These are phyloP conservation scores for Caenorhabditis angaria DNA, from an alignment of 2,888 invertebrate genomes.

Conservation along the genomic window DNA sequence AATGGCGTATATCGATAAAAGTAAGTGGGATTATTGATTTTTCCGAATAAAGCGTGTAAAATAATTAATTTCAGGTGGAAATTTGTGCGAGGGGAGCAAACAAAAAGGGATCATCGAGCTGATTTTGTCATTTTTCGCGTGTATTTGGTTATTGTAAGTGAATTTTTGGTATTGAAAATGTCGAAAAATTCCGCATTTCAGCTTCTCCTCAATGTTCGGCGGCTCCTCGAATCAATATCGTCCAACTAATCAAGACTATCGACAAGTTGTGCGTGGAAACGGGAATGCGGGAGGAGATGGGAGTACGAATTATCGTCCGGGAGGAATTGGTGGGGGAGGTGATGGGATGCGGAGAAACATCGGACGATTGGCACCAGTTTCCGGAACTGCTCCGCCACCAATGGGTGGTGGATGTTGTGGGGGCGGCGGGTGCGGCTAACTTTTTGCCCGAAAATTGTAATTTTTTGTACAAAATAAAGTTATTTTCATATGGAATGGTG, in stretches of 20 bases:
- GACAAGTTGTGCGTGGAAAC: slow-evolving; percentile 28
- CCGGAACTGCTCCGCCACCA: slow-evolving; percentile 47
- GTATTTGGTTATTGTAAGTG: slow-evolving; percentile 45
- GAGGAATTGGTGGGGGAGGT: slow-evolving; percentile 39
- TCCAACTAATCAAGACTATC: slow-evolving; percentile 35
- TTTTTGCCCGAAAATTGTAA: background rate
- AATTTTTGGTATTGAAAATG: background rate
- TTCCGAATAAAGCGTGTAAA: background rate
- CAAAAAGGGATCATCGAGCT: slow-evolving; percentile 37
- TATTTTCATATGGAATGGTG: background rate
- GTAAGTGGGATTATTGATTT: slow-evolving; percentile 15
- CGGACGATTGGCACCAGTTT: slow-evolving; percentile 33
- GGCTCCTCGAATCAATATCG: slow-evolving; percentile 11
- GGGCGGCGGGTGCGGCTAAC: slow-evolving; percentile 42
- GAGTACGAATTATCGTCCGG: slow-evolving; percentile 25
- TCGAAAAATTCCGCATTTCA: slow-evolving; percentile 12
- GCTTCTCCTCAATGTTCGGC: slow-evolving; percentile 46
- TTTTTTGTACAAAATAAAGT: background rate
- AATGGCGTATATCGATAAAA: slow-evolving; percentile 44
- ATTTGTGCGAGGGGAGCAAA: slow-evolving; percentile 35
- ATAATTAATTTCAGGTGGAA: slow-evolving; percentile 39
- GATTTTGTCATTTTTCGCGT: slow-evolving; percentile 36
- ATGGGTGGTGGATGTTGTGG: slow-evolving; percentile 55
- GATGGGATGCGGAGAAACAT: slow-evolving; percentile 30
- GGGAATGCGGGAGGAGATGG: slow-evolving; percentile 24